Evolutionary conservation across 2,797 vertebrate genomes (phyloP), one percentile per base, ranked within the genome.

Genomic region (Parambassis ranga): DNA sequence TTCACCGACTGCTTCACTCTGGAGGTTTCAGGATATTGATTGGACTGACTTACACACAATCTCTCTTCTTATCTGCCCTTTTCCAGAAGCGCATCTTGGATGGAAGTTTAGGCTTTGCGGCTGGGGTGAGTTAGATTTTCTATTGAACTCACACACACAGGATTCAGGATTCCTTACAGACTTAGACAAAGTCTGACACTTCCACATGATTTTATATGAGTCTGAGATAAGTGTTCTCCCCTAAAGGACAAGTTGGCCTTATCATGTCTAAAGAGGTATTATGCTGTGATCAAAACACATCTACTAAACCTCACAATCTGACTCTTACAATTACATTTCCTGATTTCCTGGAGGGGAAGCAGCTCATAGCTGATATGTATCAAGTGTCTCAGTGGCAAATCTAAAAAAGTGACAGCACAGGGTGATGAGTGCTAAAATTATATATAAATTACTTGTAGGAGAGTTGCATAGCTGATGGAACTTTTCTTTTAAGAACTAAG

Each of bases 21-120:
- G 51, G 52, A 38, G 2, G 35, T 47, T 70, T 64, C 50, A 53
- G 1, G 24, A 18, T 49, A 60, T 70, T 22, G 48, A 58, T 71
- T 37, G 47, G n/a, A 46, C 32, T 43, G 56, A 49, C 32, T 20
- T 41, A 11, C 7, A 7, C 5, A 18, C 23, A 46, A 13, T 48
- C 6, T n/a, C 10, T 62, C 28, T 52, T 49, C 9, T 69, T 28
- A 9, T 70, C 31, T 86, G 28, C 22, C 38, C 57, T 59, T 81
- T 81, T 70, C 41, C 71, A 98, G 97, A 97, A 95, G 76, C 90
- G 86, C 58, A 92, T 99, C 68, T 86, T 99, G 41, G 96, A 98
- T 84, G 97, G 96, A 64, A 99, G 97, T 84, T 90, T 99, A 47
- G 97, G 97, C 63, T 99, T 99, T 19, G 97, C 97, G 0, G 97